These are phyloP conservation scores for Anguilla anguilla DNA, from an alignment of 2,797 vertebrate genomes.

Conservation along the genomic window DNA sequence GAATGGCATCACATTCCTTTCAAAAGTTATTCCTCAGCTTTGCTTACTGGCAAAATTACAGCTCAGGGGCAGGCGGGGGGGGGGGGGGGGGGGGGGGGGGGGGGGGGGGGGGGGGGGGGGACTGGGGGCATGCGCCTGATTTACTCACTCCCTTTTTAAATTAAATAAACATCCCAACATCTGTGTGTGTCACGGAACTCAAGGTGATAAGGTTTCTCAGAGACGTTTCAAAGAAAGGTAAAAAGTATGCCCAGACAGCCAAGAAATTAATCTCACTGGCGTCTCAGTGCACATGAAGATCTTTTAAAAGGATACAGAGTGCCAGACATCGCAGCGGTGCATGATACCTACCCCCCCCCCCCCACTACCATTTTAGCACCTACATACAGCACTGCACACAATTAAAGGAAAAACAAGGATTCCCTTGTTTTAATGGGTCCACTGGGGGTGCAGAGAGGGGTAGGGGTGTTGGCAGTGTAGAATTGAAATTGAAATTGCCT, in stretches of 20 bases:
- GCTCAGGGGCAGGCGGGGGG: not conserved
- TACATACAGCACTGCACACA: constrained; percentile 20
- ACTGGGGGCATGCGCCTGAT: not conserved
- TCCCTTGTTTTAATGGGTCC: not conserved
- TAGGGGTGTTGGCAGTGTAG: constrained; percentile 10
- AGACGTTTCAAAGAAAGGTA: constrained; percentile 46
- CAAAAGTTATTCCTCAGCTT: constrained; percentile 22
- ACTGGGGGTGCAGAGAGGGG: constrained; percentile 3
- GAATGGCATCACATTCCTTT: not conserved
- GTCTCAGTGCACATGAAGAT: constrained; percentile 42
- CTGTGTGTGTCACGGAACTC: constrained; percentile 53
- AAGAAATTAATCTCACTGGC: constrained; percentile 50
- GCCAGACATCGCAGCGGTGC: constrained; percentile 47
- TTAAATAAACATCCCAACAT: constrained; percentile 29
- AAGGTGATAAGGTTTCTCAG: constrained; percentile 52
- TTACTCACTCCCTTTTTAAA: not conserved
- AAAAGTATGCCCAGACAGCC: constrained; percentile 50
- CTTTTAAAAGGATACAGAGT: constrained; percentile 52
- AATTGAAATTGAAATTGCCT: constrained; percentile 29
- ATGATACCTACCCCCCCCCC: not conserved
- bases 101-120: no score
- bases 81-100: no score
- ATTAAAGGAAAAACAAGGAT: not conserved
- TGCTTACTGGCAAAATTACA: not conserved
- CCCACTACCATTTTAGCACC: constrained; percentile 33